Conservation (phyloP, 2,797 vertebrate genomes). For the Megalops cyprinoides region DNA sequence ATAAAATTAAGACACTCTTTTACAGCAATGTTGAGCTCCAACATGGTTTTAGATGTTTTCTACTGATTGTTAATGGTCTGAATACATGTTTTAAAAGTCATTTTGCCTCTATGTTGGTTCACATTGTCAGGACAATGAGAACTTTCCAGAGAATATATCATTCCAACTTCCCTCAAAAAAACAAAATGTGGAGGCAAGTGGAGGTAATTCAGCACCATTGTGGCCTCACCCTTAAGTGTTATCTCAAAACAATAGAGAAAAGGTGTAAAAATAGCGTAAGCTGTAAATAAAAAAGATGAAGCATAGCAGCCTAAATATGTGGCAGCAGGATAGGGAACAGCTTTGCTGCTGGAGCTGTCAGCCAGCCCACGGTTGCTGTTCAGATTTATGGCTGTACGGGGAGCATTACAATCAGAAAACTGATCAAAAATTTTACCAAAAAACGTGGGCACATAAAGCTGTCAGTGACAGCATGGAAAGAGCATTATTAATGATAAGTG, state of each 20-base stretch:
- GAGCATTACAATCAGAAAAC: background rate
- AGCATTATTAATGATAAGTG: background rate
- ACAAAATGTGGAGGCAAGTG: background rate
- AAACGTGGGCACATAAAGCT: background rate
- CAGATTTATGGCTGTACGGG: background rate
- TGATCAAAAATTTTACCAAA: background rate
- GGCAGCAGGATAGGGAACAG: background rate
- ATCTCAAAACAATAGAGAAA: conserved; percentile 22
- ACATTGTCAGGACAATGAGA: too few relatives aligned
- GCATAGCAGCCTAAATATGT: background rate
- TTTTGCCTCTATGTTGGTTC: too few relatives aligned
- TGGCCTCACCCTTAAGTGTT: background rate
- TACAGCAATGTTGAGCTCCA: background rate
- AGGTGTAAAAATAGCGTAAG: conserved; percentile 11
- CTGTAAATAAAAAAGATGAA: background rate
- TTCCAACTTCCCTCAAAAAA: background rate
- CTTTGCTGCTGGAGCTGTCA: conserved; percentile 8
- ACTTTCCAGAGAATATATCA: too few relatives aligned
- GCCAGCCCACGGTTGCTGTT: background rate
- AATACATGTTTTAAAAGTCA: too few relatives aligned
- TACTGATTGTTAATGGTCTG: too few relatives aligned
- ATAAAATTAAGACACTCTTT: background rate
- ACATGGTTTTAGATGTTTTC: too few relatives aligned
- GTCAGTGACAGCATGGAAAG: background rate
- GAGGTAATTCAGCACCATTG: background rate